Percentiles rank a stretch among this genome's conserved stretches.
Conservation (phyloP, 2,888 invertebrate species). For the Oxystoma pomonae region DNA sequence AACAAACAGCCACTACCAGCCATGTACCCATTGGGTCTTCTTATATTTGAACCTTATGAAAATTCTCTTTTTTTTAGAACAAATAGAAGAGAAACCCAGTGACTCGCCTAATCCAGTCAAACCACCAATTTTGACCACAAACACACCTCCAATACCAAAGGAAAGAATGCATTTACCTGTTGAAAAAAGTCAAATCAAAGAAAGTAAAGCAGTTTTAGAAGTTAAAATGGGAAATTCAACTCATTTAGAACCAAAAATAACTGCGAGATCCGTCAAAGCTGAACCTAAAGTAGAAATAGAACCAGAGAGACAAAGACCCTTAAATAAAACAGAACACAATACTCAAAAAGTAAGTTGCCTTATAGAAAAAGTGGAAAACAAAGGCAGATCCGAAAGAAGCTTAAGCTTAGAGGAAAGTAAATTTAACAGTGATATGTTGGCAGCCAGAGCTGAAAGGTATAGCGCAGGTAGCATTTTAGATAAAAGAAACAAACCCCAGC, state of each 20-base stretch:
- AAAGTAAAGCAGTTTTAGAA: background rate
- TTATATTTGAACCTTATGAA: no score
- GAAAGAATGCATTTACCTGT: conserved; percentile 1
- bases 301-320: background rate
- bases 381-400: background rate
- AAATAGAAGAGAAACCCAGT: conserved; percentile 16
- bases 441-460: conserved; percentile 5
- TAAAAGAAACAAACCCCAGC: conserved; percentile 22
- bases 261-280: background rate
- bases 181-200: background rate
- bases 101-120: conserved; percentile 14
- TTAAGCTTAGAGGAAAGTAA: background rate
- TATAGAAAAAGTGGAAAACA: background rate
- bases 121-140: conserved; percentile 7
- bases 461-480: conserved; percentile 16
- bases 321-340: conserved; percentile 9
- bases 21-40: no score
- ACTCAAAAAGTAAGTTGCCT: conserved; percentile 5
- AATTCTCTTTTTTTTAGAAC: conserved; percentile 16
- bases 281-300: background rate
- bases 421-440: background rate
- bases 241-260: background rate
- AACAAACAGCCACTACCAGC: no score
- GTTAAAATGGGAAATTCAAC: background rate
- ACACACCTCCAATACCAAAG: conserved; percentile 7